phyloP scores from a whole-genome alignment of 2,113 vertebrate species.

The Herpailurus yagouaroundi region DNA sequence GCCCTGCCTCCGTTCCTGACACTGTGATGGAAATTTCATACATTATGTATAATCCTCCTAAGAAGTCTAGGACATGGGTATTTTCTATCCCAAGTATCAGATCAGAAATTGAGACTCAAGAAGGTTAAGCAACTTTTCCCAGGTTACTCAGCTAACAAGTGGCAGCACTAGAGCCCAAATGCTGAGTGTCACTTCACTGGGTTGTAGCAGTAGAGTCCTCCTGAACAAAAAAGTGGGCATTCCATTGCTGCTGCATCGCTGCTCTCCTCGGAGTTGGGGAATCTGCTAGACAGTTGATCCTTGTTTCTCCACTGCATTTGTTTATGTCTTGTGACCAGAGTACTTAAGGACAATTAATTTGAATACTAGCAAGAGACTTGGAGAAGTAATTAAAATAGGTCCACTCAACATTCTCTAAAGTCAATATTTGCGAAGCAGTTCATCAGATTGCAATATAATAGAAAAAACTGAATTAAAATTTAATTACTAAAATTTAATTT shows the following conservation, averaged over 20 bases:
- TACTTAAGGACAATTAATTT: constrained; percentile 21
- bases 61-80: neutral
- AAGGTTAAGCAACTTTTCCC: neutral
- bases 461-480: neutral
- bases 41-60: neutral
- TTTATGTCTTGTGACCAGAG: neutral
- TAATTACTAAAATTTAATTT: constrained; percentile 47
- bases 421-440: constrained; percentile 17
- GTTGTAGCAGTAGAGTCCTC: no score
- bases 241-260: neutral
- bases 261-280: neutral
- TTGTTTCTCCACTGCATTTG: neutral
- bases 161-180: neutral
- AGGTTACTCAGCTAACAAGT: neutral
- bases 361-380: neutral
- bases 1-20: neutral
- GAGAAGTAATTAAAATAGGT: neutral
- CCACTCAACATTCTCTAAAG: neutral
- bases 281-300: neutral
- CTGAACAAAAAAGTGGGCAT: neutral
- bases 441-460: neutral
- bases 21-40: neutral
- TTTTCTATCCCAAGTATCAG: neutral
- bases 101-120: neutral
- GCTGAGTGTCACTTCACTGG: neutral